A percentile compares a stretch with the other conserved stretches of the same genome.
Conservation (phyloP, 2,888 invertebrate genomes). For the Philaethria dido region DNA sequence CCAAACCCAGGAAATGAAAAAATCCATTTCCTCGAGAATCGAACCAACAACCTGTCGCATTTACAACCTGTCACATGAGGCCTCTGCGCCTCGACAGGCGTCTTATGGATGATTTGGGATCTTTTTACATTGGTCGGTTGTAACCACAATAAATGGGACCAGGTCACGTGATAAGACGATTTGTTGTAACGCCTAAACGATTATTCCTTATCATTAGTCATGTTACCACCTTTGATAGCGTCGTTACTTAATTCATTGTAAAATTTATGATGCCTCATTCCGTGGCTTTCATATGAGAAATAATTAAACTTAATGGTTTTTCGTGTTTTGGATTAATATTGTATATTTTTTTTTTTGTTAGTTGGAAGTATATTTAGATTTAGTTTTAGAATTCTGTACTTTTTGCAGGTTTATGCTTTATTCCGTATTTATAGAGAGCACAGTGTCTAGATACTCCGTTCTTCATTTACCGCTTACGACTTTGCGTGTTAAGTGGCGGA, state of each 20-base stretch:
- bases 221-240: slow-evolving; percentile 80
- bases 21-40: too few species aligned
- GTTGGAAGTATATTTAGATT: neutral
- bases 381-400: neutral
- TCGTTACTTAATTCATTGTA: slow-evolving; percentile 65
- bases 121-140: slow-evolving; percentile 37
- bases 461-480: too few species aligned
- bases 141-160: slow-evolving; percentile 64
- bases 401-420: too few species aligned
- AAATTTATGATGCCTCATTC: slow-evolving; percentile 50
- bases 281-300: slow-evolving; percentile 45
- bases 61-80: too few species aligned
- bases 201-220: slow-evolving; percentile 77
- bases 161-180: slow-evolving; percentile 76
- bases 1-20: too few species aligned
- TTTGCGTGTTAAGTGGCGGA: too few species aligned
- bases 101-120: slow-evolving; percentile 30
- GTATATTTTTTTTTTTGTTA: neutral
- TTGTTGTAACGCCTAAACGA: slow-evolving; percentile 76
- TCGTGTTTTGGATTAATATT: neutral
- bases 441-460: too few species aligned
- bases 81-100: too few species aligned
- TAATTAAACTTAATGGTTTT: slow-evolving; percentile 30
- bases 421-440: too few species aligned
- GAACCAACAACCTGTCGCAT: too few species aligned